Conservation (phyloP, 2,888 invertebrate species). For the Dolomedes plantarius region DNA sequence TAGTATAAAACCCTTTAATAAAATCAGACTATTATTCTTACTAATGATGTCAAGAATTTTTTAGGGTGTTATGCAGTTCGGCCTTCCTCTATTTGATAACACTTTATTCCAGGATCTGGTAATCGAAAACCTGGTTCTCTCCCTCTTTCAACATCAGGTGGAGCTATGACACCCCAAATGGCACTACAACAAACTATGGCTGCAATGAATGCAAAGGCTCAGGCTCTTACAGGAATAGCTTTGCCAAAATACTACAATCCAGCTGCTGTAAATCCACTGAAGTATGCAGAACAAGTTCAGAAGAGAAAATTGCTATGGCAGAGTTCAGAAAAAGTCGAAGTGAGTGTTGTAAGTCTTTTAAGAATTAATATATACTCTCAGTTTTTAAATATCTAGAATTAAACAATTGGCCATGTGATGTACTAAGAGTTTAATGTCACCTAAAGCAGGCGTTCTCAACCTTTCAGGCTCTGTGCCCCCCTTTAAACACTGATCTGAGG, state of each 20-base stretch:
- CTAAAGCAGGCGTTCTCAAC: too few relatives aligned
- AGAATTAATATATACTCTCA: too few relatives aligned
- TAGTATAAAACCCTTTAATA: too few relatives aligned
- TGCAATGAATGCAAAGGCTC: conserved; percentile 77
- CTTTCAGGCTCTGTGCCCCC: too few relatives aligned
- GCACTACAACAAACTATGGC: conserved; percentile 78
- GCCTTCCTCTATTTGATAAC: neutral
- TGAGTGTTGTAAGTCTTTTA: too few relatives aligned
- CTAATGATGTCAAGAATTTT: too few relatives aligned
- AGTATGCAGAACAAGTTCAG: conserved; percentile 91
- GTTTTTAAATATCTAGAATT: too few relatives aligned
- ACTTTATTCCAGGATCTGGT: conserved; percentile 73
- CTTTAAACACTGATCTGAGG: too few relatives aligned
- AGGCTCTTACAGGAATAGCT: conserved; percentile 78
- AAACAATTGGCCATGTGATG: too few relatives aligned
- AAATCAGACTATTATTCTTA: too few relatives aligned
- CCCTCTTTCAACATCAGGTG: conserved; percentile 74
- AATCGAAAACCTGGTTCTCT: conserved; percentile 75
- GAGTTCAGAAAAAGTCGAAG: conserved; percentile 80
- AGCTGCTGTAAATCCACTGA: conserved; percentile 83
- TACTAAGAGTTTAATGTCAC: too few relatives aligned
- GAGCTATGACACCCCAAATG: conserved; percentile 77
- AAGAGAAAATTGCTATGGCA: conserved; percentile 93
- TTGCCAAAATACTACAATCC: conserved; percentile 73
- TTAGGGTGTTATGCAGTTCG: neutral